phyloP scores from a whole-genome alignment of 2,797 vertebrate species.

The Sebastes miniatus region DNA sequence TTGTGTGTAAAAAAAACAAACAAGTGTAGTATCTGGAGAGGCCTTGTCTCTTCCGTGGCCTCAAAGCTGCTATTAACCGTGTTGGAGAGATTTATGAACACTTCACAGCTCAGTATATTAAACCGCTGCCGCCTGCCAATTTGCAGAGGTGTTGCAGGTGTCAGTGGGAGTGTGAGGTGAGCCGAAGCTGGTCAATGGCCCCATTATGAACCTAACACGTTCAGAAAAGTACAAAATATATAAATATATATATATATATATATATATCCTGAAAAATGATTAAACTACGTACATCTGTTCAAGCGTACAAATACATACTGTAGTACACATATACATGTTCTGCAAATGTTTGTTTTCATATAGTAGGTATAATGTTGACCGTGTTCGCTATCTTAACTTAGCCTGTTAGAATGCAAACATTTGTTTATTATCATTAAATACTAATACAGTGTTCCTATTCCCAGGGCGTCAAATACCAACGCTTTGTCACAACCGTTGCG shows the following conservation, averaged over 20 bases:
- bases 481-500: no score
- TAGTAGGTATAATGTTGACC: not conserved
- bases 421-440: not conserved
- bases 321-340: not conserved
- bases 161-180: constrained; percentile 76
- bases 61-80: constrained; percentile 60
- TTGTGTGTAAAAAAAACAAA: constrained; percentile 31
- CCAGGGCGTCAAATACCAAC: no score
- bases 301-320: not conserved
- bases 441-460: no score
- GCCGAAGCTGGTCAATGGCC: constrained; percentile 70
- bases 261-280: constrained; percentile 23
- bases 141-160: constrained; percentile 79
- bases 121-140: constrained; percentile 74
- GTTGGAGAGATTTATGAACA: constrained; percentile 78
- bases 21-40: constrained; percentile 28
- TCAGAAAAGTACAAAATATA: constrained; percentile 24
- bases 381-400: not conserved
- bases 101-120: constrained; percentile 76
- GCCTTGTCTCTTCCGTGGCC: constrained; percentile 34
- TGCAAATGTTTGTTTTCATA: not conserved
- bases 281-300: not conserved
- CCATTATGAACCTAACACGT: constrained; percentile 71
- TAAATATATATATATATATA: no score
- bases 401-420: not conserved